Base-by-base conservation (phyloP, 2,113 vertebrate species). In the Choloepus hoffmanni region DNA sequence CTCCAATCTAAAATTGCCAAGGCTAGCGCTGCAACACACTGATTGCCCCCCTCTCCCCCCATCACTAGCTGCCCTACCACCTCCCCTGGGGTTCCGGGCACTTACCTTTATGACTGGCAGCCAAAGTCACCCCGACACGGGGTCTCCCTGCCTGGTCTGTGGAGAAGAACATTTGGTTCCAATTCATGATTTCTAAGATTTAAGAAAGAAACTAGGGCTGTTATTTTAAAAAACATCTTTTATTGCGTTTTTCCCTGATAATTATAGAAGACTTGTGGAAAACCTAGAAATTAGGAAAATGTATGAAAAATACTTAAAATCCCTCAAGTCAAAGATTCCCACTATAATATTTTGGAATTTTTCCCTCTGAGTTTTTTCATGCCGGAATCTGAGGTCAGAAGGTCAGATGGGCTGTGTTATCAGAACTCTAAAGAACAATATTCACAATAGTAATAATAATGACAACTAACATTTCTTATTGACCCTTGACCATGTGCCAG, bases 101-200 rank as follows among this genome's bases (percentile, higher is more conserved):
- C 6, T 33, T 58, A 11, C 16, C 50, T 15, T 33, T 19, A 4
- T 8, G 7, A 40, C 4, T 82, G 36, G 81, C 48, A 21, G 3
- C 62, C 0, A 0, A 28, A 16, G 36, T 72, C 15, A 18, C 30
- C 11, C 11, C 7, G 5, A 36, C 60, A 10, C 0, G 0, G 33
- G 28, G 36, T 58, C 0, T 50, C 62, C 58, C 28, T 28, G 40
- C 65, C 60, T 45, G 9, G 28, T 33, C 50, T 63, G 43, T 67
- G 36, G 40, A 43, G 53, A 84, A 48, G 28, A 76, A 36, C 45
- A 30, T 62, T 36, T 45, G 60, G 5, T 53, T 89, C 45, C 63
- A 86, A 40, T 18, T 43, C 19, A 2, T 2, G 30, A 73, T 70
- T 33, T 55, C 63, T 30, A 26, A 65, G 40, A 58, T 55, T 30